phyloP scores from a whole-genome alignment of 2,888 invertebrate genomes.

The Amitus sp. region DNA sequence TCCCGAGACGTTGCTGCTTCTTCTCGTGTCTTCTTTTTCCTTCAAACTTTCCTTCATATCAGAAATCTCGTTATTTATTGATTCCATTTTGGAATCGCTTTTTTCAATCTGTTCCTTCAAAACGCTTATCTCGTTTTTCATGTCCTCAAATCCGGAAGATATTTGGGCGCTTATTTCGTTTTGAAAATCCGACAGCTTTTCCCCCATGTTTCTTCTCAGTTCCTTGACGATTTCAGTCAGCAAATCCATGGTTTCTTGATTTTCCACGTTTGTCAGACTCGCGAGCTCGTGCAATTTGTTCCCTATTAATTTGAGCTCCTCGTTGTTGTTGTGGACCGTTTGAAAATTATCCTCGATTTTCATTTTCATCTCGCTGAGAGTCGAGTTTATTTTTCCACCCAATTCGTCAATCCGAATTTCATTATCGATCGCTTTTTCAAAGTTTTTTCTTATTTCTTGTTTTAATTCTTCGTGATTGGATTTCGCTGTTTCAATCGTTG shows the following conservation, averaged over 20 bases:
- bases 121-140: background rate
- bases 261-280: too few relatives aligned
- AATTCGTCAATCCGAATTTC: background rate
- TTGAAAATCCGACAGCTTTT: background rate
- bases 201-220: background rate
- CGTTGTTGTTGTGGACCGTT: background rate
- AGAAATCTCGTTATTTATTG: background rate
- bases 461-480: too few relatives aligned
- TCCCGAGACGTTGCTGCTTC: too few relatives aligned
- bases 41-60: background rate
- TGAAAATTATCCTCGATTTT: background rate
- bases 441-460: too few relatives aligned
- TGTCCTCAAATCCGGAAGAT: background rate
- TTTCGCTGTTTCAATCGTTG: too few relatives aligned
- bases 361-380: background rate
- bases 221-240: background rate
- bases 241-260: too few relatives aligned
- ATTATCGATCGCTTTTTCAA: too few relatives aligned
- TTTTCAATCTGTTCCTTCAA: background rate
- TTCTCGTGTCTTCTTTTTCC: background rate
- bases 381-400: background rate
- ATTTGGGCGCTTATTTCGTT: background rate
- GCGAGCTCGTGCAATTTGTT: background rate
- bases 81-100: background rate
- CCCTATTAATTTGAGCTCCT: background rate